phyloP scores from a whole-genome alignment of 2,888 invertebrate species.

The Punctoribates punctum region DNA sequence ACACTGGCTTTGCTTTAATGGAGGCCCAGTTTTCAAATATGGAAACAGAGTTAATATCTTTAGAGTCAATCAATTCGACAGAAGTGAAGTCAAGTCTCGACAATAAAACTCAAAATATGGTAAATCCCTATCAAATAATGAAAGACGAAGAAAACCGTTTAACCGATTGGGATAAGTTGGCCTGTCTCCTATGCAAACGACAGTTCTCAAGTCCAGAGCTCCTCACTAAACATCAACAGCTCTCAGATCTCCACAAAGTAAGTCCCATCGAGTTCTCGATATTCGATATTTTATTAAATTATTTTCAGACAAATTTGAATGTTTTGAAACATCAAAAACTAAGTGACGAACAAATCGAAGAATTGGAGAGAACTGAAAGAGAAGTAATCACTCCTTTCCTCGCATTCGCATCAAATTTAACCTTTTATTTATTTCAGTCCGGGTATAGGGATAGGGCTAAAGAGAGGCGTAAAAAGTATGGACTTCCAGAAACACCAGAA shows the following conservation, averaged over 20 bases:
- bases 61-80: not conserved
- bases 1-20: constrained; percentile 82
- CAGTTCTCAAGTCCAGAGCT: constrained; percentile 87
- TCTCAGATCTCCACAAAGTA: constrained; percentile 84
- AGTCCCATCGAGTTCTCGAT: too few species aligned
- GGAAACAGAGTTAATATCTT: constrained; percentile 34
- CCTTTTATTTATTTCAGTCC: constrained; percentile 39
- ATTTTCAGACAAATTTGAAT: constrained; percentile 35
- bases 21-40: constrained; percentile 56
- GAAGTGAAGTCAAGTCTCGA: not conserved
- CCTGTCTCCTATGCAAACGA: constrained; percentile 90
- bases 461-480: constrained; percentile 87
- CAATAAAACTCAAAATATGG: not conserved
- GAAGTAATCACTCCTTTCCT: constrained; percentile 34
- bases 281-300: too few species aligned
- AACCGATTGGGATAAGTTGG: constrained; percentile 78
- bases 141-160: constrained; percentile 51
- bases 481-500: constrained; percentile 75
- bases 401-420: not conserved
- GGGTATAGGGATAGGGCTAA: constrained; percentile 91
- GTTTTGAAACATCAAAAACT: constrained; percentile 29
- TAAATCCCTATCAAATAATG: constrained; percentile 34
- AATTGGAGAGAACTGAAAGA: constrained; percentile 46
- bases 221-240: constrained; percentile 77
- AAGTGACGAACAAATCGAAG: constrained; percentile 46